These are phyloP conservation scores for Neogobius melanostomus DNA, from an alignment of 2,113 vertebrate genomes.

Conservation along the genomic window DNA sequence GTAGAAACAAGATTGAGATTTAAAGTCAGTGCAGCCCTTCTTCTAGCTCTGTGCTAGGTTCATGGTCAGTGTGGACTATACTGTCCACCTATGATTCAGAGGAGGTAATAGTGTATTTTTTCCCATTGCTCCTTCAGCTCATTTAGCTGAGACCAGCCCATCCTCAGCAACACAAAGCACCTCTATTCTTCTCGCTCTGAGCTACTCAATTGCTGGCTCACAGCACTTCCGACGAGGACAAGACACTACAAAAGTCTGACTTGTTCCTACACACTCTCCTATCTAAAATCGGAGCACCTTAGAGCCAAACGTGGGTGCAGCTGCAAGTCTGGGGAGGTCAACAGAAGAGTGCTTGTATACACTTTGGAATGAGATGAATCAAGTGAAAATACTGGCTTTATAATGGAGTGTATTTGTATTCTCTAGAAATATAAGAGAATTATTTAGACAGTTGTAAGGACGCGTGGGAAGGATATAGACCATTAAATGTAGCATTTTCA, in stretches of 20 bases:
- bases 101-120: constrained; percentile 31
- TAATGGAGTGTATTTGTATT: neutral
- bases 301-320: constrained; percentile 50
- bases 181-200: constrained; percentile 34
- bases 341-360: constrained; percentile 27
- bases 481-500: no score
- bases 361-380: constrained; percentile 36
- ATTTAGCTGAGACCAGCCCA: constrained; percentile 22
- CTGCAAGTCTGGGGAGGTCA: constrained; percentile 44
- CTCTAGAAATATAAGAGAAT: no score
- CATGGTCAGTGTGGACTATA: neutral
- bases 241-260: constrained; percentile 24
- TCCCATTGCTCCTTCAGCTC: constrained; percentile 26
- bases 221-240: constrained; percentile 50
- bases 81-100: constrained; percentile 16
- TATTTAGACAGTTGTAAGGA: no score
- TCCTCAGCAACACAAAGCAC: constrained; percentile 51
- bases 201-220: constrained; percentile 40
- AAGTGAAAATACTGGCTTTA: constrained; percentile 25
- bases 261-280: constrained; percentile 20
- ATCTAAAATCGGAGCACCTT: constrained; percentile 46
- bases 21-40: no score
- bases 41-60: no score
- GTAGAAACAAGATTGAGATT: no score
- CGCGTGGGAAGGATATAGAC: no score